Base-by-base conservation (phyloP, 2,113 vertebrate species). In the Poecilia latipinna region DNA sequence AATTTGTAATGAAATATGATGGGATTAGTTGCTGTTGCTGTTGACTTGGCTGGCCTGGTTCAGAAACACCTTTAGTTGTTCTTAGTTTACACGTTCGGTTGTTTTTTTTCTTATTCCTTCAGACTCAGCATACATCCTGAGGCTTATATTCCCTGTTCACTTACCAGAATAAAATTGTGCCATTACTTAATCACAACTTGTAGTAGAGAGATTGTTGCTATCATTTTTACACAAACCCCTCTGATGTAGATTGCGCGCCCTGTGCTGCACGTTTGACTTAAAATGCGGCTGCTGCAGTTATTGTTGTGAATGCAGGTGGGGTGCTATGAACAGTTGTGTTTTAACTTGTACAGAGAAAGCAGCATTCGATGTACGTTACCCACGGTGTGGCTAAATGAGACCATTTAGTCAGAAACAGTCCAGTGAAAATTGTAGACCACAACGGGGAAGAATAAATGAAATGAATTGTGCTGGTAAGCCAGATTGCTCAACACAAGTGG, bases 361-460 rank as follows among this genome's bases (percentile, higher is more conserved):
- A 86, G 87, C 91, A 92, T 82, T 76, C 70, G 67, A 77, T 70
- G 61, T 72, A 68, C 78, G 86, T 79, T 86, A 66, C 73, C 24
- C 79, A 88, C 70, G 75, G 74, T 68, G 80, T 74, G 77, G 82
- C 79, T 70, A 68, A 75, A 75, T 69, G 80, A 88, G 76, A 83
- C 80, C 70, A 91, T 92, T 90, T 83, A 90, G 83, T 72, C 63
- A 65, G 76, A 91, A 79, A 44, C 70, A 75, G 37, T 61, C 63
- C 17, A 29, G 15, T 48, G 44, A 4, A 48, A 48, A 15, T 48
- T 1, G 4, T 17, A 19, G 44, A 48, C 17, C 5, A 57, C 19
- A 57, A n/a, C 22, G 2, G 8, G 0, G 5, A 48, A 48, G 8
- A n/a, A 57, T 10, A 11, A 10, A 24, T 57, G 8, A n/a, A 7